Evolutionary conservation across 2,113 vertebrate species (phyloP), one percentile per base, ranked within the genome.

Genomic region (Egretta garzetta): DNA sequence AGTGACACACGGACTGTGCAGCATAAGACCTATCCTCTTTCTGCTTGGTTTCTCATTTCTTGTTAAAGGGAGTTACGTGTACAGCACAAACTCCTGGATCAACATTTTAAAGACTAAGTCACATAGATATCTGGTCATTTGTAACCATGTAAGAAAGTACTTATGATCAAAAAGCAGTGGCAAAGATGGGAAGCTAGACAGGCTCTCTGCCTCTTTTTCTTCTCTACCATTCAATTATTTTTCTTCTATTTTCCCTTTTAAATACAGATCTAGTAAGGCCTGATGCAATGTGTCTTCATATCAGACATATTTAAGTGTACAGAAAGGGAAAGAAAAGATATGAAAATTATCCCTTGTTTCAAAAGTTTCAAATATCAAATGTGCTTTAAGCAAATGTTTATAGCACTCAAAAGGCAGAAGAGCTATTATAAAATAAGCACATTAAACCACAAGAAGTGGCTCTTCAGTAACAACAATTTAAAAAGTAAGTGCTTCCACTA

Each of bases 401-500:
- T 37, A 75, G 52, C 49, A 86, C 52, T 93, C 45, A 68, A 88
- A 74, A 80, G 30, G 63, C 4, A 72, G 33, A 91, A 91, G 19
- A 79, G 63, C 35, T 92, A 88, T 84, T 81, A 88, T 45, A 80
- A 90, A 94, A 79, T 79, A 76, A 96, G 86, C 59, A 63, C 14
- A 62, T 59, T 88, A 93, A 90, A n/a, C 14, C 24, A 80, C 20
- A 64, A 89, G 24, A 91, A 93, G 58, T 58, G 32, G 17, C 60
- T 85, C 74, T 91, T 88, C 85, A 70, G 30, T 53, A 70, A 83
- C 88, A 93, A 60, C 52, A 81, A 89, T 67, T 87, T 79, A 68
- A 94, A 90, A 76, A 66, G 0, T 23, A 93, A 94, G 70, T 86
- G 77, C 19, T 72, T 91, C 52, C 18, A 56, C 18, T 67, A 74